Conservation (phyloP, 2,113 vertebrate species). For the Parotia lawesii region DNA sequence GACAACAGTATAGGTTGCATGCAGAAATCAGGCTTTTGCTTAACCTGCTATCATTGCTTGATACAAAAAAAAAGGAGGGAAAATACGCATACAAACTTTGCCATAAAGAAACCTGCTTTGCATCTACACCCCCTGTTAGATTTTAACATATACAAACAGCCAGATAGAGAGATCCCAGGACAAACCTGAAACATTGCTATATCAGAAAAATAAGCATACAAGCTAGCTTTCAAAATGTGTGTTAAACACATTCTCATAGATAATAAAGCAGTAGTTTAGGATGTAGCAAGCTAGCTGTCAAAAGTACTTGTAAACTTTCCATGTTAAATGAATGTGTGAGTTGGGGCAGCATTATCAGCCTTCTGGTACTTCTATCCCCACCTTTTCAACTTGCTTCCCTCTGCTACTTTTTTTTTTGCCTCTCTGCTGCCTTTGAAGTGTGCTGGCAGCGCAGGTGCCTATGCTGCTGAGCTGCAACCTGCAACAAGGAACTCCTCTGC, state of each 20-base stretch:
- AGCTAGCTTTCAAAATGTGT: background rate
- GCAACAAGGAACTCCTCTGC: background rate
- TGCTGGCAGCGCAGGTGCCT: background rate
- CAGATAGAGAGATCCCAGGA: background rate
- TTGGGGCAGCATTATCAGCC: background rate
- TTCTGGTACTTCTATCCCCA: background rate
- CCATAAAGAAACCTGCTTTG: background rate
- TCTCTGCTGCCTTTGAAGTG: background rate
- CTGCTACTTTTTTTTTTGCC: background rate
- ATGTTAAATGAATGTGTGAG: background rate
- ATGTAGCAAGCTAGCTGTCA: background rate
- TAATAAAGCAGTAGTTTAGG: background rate
- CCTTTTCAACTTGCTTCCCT: background rate
- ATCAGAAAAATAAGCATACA: background rate
- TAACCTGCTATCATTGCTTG: background rate
- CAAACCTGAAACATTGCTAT: background rate
- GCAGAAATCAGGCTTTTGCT: background rate
- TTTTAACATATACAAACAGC: background rate
- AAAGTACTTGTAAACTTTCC: background rate
- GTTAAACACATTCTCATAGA: background rate
- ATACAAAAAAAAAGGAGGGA: background rate
- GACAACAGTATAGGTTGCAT: background rate
- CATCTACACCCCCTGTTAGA: background rate
- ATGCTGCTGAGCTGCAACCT: background rate
- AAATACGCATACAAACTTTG: background rate